Percentiles rank a stretch among this genome's conserved stretches.
Conservation (phyloP, 2,113 vertebrate species). For the Entomyzon cyanotis region DNA sequence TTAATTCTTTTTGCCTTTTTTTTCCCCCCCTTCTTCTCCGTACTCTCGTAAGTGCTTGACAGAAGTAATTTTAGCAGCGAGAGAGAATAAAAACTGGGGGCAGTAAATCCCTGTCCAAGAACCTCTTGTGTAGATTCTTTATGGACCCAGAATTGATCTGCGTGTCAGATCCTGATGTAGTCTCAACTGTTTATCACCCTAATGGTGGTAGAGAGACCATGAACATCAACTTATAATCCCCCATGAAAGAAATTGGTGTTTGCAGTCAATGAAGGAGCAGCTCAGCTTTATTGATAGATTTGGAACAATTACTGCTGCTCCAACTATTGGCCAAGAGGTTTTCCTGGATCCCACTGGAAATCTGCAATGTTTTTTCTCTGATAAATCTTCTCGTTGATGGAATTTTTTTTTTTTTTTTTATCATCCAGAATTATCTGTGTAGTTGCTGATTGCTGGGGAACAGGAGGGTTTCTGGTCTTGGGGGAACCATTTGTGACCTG, state of each 20-base stretch:
- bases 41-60: slow-evolving; percentile 77
- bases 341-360: slow-evolving; percentile 37
- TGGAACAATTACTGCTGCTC: slow-evolving; percentile 71
- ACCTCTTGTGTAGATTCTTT: slow-evolving; percentile 79
- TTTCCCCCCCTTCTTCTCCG: background rate
- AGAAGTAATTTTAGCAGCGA: slow-evolving; percentile 81
- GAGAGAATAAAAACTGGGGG: slow-evolving; percentile 77
- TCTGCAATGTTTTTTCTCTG: background rate
- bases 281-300: slow-evolving; percentile 73
- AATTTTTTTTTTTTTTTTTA: slow-evolving; percentile 13
- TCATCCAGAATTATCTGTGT: background rate
- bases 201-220: slow-evolving; percentile 70
- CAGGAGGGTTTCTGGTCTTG: background rate
- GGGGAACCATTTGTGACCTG: background rate
- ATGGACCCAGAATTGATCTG: slow-evolving; percentile 83
- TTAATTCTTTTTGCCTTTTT: slow-evolving; percentile 72
- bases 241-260: slow-evolving; percentile 74
- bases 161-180: slow-evolving; percentile 79
- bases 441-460: background rate
- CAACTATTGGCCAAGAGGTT: slow-evolving; percentile 63
- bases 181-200: slow-evolving; percentile 82
- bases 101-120: slow-evolving; percentile 75
- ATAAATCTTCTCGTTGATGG: slow-evolving; percentile 37
- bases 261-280: slow-evolving; percentile 72
- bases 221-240: slow-evolving; percentile 74